Evolutionary conservation across 2,888 invertebrate genomes (phyloP), one percentile per base, ranked within the genome.

Genomic region (Buathra laborator): DNA sequence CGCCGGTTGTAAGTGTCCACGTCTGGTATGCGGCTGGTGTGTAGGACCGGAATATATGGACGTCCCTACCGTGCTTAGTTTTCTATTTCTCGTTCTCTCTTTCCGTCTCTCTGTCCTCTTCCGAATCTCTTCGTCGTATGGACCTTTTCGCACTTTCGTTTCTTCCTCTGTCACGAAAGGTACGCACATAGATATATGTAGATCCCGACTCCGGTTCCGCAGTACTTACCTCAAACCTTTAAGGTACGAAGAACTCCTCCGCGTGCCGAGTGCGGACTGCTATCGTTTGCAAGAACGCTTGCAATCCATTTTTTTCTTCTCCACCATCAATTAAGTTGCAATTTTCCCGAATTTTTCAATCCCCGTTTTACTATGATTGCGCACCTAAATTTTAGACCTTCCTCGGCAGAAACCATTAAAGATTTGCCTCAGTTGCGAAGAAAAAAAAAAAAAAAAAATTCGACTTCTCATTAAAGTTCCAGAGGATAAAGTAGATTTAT

Each of bases 1-100:
- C 87, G 87, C 81, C 76, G 86, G 89, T 90, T 91, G 89, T 90
- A 91, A 91, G 91, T 91, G 91, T 91, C 89, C 90, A 86, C 89
- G 89, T 89, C 90, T 90, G 91, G 91, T 91, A 91, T 91, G 91
- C 86, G 88, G 66, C 81, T 85, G 84, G 88, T 89, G 88, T 91
- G 89, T 89, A 90, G 84, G 86, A 81, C 86, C 85, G 88, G 88
- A 86, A 91, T 91, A 90, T 91, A 91, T 89, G 89, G 86, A 87
- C 86, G 88, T 89, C 89, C 90, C 89, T 86, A 83, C 80, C 85
- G 83, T 88, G 87, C 86, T 84, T 87, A 84, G 81, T 51, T 64
- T 80, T 59, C 67, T 83, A 64, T 83, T 78, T 78, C 67, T 78
- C 77, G 19, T 44, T 72, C 81, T 48, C 68, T 67, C 44, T 75